A percentile compares a stretch with the other conserved stretches of the same genome.
Conservation (phyloP, 2,113 vertebrate genomes). For the Vanacampus margaritifer region DNA sequence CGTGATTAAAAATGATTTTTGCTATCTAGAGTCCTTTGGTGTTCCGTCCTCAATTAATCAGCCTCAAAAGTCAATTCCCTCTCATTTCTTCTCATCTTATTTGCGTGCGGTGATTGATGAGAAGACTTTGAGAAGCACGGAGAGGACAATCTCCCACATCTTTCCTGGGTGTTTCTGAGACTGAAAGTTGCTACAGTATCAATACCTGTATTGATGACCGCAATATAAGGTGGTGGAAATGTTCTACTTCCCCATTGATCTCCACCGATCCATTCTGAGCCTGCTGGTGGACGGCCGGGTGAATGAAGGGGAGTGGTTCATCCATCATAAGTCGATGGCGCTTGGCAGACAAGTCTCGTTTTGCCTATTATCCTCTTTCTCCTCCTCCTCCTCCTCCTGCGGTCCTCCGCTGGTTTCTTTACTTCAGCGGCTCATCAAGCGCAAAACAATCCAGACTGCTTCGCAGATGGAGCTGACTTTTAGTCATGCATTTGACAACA, state of each 20-base stretch:
- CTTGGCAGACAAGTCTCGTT: conserved; percentile 26
- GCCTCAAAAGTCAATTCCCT: conserved; percentile 17
- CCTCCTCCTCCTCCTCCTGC: conserved; percentile 8
- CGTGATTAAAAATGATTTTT: conserved; percentile 11
- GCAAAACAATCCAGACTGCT: conserved; percentile 15
- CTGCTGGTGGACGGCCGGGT: conserved; percentile 41
- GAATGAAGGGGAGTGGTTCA: conserved; percentile 47
- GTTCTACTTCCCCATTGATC: conserved; percentile 62
- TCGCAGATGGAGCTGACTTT: conserved; percentile 12
- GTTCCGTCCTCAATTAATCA: conserved; percentile 45
- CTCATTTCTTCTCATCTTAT: conserved; percentile 20
- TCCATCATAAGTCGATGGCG: conserved; percentile 48
- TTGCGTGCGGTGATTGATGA: conserved; percentile 39
- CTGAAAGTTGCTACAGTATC: conserved; percentile 36
- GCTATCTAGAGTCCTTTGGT: conserved; percentile 21
- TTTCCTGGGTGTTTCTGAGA: conserved; percentile 40
- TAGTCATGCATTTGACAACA: conserved; percentile 18
- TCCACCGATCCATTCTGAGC: conserved; percentile 59
- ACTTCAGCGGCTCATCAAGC: conserved; percentile 20
- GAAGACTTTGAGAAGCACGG: conserved; percentile 28
- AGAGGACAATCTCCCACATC: conserved; percentile 38
- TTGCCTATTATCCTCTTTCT: conserved; percentile 12
- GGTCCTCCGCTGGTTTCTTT: conserved; percentile 15
- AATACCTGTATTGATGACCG: conserved; percentile 55
- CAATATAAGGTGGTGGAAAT: conserved; percentile 54